Percentiles rank a stretch among this genome's conserved stretches.
Evolutionary conservation across 2,888 invertebrate species (phyloP).

Genomic region (Epiblema foenella): DNA sequence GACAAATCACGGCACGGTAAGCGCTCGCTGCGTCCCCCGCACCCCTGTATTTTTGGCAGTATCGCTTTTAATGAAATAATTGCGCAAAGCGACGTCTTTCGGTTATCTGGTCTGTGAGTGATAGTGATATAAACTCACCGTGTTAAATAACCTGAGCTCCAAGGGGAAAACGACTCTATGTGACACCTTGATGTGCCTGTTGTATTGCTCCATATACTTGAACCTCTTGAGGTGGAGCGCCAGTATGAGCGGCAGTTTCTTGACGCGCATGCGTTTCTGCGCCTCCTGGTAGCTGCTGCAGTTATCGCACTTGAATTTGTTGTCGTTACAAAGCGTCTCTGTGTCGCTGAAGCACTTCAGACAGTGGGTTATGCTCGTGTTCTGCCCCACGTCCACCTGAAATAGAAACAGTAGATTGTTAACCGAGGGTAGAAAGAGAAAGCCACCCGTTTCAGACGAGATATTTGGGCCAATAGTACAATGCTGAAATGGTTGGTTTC

Average conservation of each 20-base stretch:
- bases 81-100: too few species aligned
- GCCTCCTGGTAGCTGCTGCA: conserved; percentile 99
- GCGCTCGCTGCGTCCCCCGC: too few species aligned
- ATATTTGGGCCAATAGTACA: too few species aligned
- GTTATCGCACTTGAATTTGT: conserved; percentile 99
- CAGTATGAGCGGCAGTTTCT: conserved; percentile 98
- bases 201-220: conserved; percentile 99
- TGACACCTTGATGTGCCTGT: conserved; percentile 99
- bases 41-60: too few species aligned
- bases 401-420: too few species aligned
- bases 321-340: conserved; percentile 99
- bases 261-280: conserved; percentile 99
- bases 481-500: too few species aligned
- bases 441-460: too few species aligned
- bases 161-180: conserved; percentile 99
- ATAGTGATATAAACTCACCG: conserved; percentile 86
- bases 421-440: too few species aligned
- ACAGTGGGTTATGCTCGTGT: conserved; percentile 99
- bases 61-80: too few species aligned
- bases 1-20: too few species aligned
- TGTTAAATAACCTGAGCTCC: conserved; percentile 98
- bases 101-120: too few species aligned
- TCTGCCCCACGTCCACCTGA: conserved; percentile 99
- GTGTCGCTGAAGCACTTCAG: conserved; percentile 99
- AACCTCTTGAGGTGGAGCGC: conserved; percentile 99